A percentile compares a stretch with the other conserved stretches of the same genome.
These are phyloP conservation scores for Bombylius discolor DNA, from an alignment of 2,888 invertebrate genomes.

Conservation along the genomic window DNA sequence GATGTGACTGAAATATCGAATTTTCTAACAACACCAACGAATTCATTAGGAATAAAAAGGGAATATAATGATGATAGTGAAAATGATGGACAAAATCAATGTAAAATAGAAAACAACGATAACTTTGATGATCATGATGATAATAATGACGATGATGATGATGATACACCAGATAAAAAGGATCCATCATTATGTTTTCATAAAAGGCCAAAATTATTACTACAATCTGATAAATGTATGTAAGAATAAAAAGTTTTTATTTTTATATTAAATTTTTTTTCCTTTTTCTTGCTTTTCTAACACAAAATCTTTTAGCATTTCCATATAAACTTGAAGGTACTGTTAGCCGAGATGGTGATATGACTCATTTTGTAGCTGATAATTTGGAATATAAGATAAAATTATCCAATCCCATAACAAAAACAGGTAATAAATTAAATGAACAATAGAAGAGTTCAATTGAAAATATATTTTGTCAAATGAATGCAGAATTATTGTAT, in stretches of 20 bases:
- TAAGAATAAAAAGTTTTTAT: conserved; percentile 13
- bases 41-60: not conserved
- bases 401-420: conserved; percentile 63
- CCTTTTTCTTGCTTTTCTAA: not conserved
- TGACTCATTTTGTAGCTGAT: conserved; percentile 90
- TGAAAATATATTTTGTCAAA: too few species aligned
- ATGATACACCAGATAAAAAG: not conserved
- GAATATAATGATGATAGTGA: not conserved
- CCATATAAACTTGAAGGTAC: conserved; percentile 68
- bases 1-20: conserved; percentile 67
- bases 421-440: conserved; percentile 37
- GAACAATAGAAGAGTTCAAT: too few species aligned
- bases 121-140: not conserved
- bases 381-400: conserved; percentile 78
- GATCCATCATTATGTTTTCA: not conserved
- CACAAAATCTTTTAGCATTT: conserved; percentile 24
- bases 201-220: conserved; percentile 21
- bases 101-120: not conserved
- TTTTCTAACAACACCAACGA: conserved; percentile 34
- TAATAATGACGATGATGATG: not conserved
- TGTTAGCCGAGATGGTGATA: conserved; percentile 64
- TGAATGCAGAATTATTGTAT: too few species aligned
- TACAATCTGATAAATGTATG: conserved; percentile 21
- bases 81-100: not conserved
- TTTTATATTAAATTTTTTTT: not conserved